Conservation (phyloP, 2,113 vertebrate species). For the Scalopus aquaticus region DNA sequence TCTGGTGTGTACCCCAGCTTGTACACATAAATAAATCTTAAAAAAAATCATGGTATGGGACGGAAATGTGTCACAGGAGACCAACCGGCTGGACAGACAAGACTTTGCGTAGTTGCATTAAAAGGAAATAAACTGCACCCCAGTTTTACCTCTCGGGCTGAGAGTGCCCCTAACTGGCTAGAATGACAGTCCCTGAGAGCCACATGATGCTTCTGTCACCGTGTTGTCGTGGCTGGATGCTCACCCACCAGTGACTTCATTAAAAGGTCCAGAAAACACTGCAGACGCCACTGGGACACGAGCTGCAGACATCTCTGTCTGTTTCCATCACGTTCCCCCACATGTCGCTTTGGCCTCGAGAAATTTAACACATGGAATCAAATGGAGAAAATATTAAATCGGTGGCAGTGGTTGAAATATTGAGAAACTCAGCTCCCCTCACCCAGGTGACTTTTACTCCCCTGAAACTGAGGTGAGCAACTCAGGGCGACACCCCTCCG, state of each 20-base stretch:
- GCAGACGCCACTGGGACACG: not conserved
- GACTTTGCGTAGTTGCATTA: not conserved
- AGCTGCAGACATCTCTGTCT: not conserved
- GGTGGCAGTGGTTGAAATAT: rapidly evolving
- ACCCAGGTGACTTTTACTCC: not conserved
- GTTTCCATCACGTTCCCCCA: rapidly evolving
- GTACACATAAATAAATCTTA: too few relatives aligned
- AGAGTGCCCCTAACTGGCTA: not conserved
- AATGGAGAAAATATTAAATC: too few relatives aligned
- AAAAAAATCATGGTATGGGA: not conserved
- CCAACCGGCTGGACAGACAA: not conserved
- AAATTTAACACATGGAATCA: rapidly evolving
- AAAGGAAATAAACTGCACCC: not conserved
- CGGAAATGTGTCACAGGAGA: not conserved
- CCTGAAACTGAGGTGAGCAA: too few relatives aligned
- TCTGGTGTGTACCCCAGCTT: too few relatives aligned
- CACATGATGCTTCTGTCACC: not conserved
- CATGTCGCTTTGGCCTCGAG: rapidly evolving
- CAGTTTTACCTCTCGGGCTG: not conserved
- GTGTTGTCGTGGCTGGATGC: not conserved
- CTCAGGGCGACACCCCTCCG: too few relatives aligned
- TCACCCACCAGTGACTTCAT: not conserved
- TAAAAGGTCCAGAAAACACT: not conserved
- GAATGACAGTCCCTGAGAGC: not conserved
- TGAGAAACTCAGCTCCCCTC: not conserved